phyloP scores from a whole-genome alignment of 2,113 vertebrate genomes.

The Felis chaus region DNA sequence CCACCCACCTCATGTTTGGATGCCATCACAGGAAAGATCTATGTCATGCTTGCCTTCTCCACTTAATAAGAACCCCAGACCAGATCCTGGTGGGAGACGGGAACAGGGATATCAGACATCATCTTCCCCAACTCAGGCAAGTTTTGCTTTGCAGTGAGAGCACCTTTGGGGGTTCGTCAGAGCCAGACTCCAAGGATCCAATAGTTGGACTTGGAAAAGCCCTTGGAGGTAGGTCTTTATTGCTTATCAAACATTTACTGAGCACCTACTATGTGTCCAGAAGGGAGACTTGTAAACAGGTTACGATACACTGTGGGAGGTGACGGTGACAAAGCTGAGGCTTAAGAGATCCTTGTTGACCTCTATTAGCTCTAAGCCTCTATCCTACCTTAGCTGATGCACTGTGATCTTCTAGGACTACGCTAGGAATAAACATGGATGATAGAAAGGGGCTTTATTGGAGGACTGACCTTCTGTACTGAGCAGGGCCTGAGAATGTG shows the following conservation, averaged over 20 bases:
- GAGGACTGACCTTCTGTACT: not conserved
- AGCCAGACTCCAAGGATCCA: not conserved
- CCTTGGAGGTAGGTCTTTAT: not conserved
- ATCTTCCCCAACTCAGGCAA: not conserved
- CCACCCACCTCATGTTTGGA: not conserved
- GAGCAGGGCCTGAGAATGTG: not conserved
- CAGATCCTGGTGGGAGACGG: not conserved
- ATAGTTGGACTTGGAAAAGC: not conserved
- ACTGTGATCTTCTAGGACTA: not conserved
- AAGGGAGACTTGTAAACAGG: not conserved
- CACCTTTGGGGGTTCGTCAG: not conserved
- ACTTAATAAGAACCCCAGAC: not conserved
- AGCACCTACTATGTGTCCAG: not conserved
- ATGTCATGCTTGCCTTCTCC: not conserved
- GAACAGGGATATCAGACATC: rapidly evolving
- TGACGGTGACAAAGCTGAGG: not conserved
- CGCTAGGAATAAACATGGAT: not conserved
- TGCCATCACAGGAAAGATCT: not conserved
- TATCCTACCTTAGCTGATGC: not conserved
- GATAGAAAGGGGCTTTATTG: not conserved
- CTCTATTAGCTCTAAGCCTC: not conserved
- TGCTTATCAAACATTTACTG: not conserved
- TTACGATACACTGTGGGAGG: not conserved
- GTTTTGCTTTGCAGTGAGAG: not conserved
- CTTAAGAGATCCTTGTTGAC: not conserved